Evolutionary conservation across 1,140 invertebrate genomes (phyloP), one percentile per base, ranked within the genome.

Genomic region (Notospermus geniculatus): DNA sequence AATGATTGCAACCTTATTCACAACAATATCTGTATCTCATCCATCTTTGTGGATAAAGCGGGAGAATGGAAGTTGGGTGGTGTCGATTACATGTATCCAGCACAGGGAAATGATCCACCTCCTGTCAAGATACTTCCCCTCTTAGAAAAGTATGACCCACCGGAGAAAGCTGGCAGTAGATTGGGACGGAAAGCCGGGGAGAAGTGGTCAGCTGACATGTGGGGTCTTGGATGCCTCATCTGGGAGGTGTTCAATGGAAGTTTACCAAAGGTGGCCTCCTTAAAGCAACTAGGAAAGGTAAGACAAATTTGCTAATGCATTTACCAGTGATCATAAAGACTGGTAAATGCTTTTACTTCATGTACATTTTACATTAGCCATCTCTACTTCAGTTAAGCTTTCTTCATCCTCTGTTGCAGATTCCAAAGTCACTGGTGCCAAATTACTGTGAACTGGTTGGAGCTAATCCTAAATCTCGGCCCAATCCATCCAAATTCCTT

Each of bases 41-140:
- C 94, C 43, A 90, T 99, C 7, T 98, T 95, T 86, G 95, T 99
- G 0, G 97, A 96, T 75, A 83, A 87, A 54, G 92, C 92, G 56
- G 95, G 95, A 13, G 95, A 98, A 82, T 99, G 97, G 96, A 98
- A 97, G 83, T 82, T 99, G n/a, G 92, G 91, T 30, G 92, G 94
- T 19, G 88, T 98, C 69, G 95, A 98, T 79, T 96, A 95, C 79
- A 88, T 96, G 87, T 88, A 59, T 84, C 86, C 68, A 80, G 71
- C 85, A 54, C 85, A 87, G 62, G 87, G 68, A 84, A 56, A 72
- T 28, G 72, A 79, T 32, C 71, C 67, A 60, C 73, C 75, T 25
- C 76, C 82, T 1, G 66, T 75, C 2, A 82, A 83, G 66, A 73
- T 78, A 25, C 65, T 79, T 29, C 81, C 89, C n/a, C 81, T 85